Conservation (phyloP, 1,140 invertebrate genomes). For the Cataglyphis hispanica region DNA sequence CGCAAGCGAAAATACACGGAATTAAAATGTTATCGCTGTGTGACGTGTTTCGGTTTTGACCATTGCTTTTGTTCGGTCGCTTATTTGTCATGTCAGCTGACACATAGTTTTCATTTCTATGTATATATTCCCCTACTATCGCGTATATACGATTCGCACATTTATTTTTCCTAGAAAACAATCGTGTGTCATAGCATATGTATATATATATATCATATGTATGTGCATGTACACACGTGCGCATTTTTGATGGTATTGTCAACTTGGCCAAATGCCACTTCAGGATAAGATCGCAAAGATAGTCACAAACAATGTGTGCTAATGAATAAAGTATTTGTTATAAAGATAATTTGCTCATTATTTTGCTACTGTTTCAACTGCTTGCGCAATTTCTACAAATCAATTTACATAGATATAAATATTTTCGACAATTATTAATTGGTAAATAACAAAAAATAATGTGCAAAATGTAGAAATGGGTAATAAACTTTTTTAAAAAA, state of each 20-base stretch:
- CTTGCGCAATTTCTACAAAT: background rate
- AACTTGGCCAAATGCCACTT: background rate
- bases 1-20: background rate
- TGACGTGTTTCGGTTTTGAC: background rate
- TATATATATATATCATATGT: background rate
- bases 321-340: constrained; percentile 1
- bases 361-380: background rate
- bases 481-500: too few species aligned
- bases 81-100: background rate
- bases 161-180: background rate
- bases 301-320: background rate
- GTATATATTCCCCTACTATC: constrained; percentile 18
- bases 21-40: constrained; percentile 2
- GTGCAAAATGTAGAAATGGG: background rate
- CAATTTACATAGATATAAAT: background rate
- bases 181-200: background rate
- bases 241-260: background rate
- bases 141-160: background rate
- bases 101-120: background rate
- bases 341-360: background rate
- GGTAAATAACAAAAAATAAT: background rate
- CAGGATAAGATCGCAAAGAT: background rate
- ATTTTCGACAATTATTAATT: constrained; percentile 1
- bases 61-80: background rate
- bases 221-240: background rate